Conservation (phyloP, 2,113 vertebrate genomes). For the Rhineura floridana region DNA sequence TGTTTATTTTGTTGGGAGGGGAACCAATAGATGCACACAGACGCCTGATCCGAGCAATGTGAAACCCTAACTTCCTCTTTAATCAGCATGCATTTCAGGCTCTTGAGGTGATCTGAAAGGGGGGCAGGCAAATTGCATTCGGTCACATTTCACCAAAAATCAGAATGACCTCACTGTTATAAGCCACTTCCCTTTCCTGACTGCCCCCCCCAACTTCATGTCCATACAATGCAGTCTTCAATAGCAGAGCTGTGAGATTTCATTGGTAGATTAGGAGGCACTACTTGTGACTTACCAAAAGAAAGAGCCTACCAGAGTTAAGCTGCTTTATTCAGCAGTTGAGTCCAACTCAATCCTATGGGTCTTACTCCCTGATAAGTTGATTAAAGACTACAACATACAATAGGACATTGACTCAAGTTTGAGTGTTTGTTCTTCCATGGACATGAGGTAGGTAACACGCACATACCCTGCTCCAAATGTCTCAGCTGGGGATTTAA, state of each 20-base stretch:
- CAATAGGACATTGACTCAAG: background rate
- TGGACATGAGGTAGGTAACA: slow-evolving; percentile 27
- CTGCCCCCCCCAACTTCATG: background rate
- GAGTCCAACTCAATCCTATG: background rate
- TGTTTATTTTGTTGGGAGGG: slow-evolving; percentile 72
- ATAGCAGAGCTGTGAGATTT: background rate
- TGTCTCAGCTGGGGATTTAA: slow-evolving; percentile 24
- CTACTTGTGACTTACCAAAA: too few species aligned
- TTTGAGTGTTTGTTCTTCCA: slow-evolving; percentile 1
- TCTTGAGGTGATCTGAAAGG: slow-evolving; percentile 29
- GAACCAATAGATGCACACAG: slow-evolving; percentile 53
- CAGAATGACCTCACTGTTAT: background rate
- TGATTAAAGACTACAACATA: background rate
- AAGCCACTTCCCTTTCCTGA: background rate
- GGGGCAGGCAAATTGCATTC: slow-evolving; percentile 7
- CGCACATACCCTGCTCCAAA: slow-evolving; percentile 3
- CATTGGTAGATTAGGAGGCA: background rate
- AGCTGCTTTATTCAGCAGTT: background rate
- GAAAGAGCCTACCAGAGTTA: background rate
- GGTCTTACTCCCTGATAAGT: background rate
- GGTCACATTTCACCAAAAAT: slow-evolving; percentile 14
- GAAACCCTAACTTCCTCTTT: slow-evolving; percentile 37
- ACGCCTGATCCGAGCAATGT: slow-evolving; percentile 40
- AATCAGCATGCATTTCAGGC: slow-evolving; percentile 1
- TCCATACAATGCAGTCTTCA: background rate